These are phyloP conservation scores for Rhizoglyphus robini DNA, from an alignment of 1,140 invertebrate species.

Conservation along the genomic window DNA sequence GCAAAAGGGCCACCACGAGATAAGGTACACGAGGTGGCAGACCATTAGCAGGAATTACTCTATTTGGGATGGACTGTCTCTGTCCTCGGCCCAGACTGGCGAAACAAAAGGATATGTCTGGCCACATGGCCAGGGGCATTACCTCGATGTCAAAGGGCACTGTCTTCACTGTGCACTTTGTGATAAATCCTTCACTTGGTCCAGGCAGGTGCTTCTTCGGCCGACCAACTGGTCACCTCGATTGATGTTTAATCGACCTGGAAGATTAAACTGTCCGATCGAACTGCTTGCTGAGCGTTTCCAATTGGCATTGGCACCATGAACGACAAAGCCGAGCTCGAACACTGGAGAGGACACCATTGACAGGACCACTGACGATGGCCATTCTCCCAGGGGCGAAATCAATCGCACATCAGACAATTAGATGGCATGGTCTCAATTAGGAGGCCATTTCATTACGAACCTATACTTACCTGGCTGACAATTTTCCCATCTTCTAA, in stretches of 20 bases:
- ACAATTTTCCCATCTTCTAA: constrained; percentile 5
- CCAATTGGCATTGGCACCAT: constrained; percentile 6
- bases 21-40: background rate
- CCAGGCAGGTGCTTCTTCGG: background rate
- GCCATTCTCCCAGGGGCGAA: constrained; percentile 4
- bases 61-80: background rate
- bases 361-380: too few species aligned
- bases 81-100: background rate
- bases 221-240: background rate
- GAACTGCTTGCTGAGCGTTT: background rate
- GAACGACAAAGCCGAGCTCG: background rate
- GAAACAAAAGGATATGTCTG: constrained; percentile 6
- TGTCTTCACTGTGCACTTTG: constrained; percentile 2
- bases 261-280: background rate
- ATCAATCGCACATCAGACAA: background rate
- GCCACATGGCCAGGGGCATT: background rate
- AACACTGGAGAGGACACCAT: background rate
- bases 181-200: constrained; percentile 9
- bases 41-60: constrained; percentile 6
- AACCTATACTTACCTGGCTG: constrained; percentile 15
- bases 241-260: constrained; percentile 6
- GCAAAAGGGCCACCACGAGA: background rate
- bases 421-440: background rate
- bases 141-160: background rate
- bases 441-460: constrained; percentile 2